Percentiles rank a stretch among this genome's conserved stretches.
phyloP scores from a whole-genome alignment of 2,888 invertebrate species.

The Drosophila putrida region DNA sequence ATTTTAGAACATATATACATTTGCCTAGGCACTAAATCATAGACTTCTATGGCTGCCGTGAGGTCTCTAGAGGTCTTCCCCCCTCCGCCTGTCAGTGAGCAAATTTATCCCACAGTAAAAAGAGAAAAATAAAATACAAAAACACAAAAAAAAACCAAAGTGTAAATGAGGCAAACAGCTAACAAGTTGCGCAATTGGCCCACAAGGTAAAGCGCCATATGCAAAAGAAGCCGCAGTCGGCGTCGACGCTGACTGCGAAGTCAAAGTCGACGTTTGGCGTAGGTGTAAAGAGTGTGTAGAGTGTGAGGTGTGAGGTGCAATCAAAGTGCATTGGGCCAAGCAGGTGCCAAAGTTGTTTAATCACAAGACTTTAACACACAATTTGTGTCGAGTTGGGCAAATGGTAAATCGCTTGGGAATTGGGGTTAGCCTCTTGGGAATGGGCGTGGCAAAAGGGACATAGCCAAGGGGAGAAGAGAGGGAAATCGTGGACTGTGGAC shows the following conservation, averaged over 20 bases:
- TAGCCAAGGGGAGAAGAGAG: not conserved
- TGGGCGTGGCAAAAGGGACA: slow-evolving; percentile 15
- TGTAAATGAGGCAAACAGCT: slow-evolving; percentile 33
- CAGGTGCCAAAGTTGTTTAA: slow-evolving; percentile 80
- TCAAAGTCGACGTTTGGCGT: slow-evolving; percentile 26
- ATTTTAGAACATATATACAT: slow-evolving; percentile 29
- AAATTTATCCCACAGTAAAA: slow-evolving; percentile 61
- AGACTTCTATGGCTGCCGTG: slow-evolving; percentile 22
- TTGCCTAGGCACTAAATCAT: slow-evolving; percentile 49
- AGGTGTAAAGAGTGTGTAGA: slow-evolving; percentile 75
- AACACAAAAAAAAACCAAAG: slow-evolving; percentile 18
- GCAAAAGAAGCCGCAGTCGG: slow-evolving; percentile 23
- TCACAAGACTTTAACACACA: slow-evolving; percentile 74
- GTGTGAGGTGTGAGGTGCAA: slow-evolving; percentile 64
- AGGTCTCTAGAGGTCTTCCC: slow-evolving; percentile 11
- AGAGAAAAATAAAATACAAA: slow-evolving; percentile 7
- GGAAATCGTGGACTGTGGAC: not conserved
- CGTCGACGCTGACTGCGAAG: not conserved
- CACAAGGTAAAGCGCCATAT: slow-evolving; percentile 53
- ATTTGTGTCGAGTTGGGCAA: slow-evolving; percentile 53
- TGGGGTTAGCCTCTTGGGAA: slow-evolving; percentile 27
- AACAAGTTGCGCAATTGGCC: slow-evolving; percentile 67
- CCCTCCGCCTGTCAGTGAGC: slow-evolving; percentile 52
- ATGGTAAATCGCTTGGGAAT: slow-evolving; percentile 41
- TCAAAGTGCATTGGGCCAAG: slow-evolving; percentile 70